These are phyloP conservation scores for Tetraodon nigroviridis DNA, from an alignment of 2,113 vertebrate species.

Conservation along the genomic window DNA sequence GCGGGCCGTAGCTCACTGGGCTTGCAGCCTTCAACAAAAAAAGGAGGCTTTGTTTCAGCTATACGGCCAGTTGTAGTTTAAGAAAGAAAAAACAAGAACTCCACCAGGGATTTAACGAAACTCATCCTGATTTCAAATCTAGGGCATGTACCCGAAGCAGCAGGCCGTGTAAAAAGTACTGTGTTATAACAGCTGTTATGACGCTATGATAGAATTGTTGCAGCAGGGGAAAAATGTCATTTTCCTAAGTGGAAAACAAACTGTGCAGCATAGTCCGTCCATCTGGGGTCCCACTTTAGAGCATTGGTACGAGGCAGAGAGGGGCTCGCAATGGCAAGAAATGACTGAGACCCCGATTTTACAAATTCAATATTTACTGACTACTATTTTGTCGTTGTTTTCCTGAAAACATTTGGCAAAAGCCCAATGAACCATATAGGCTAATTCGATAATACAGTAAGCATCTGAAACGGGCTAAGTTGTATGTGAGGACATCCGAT, in stretches of 20 bases:
- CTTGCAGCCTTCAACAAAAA: slow-evolving; percentile 14
- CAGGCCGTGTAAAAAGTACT: slow-evolving; percentile 26
- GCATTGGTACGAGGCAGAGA: no score
- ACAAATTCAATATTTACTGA: no score
- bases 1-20: slow-evolving; percentile 7
- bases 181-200: slow-evolving; percentile 37
- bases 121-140: slow-evolving; percentile 44
- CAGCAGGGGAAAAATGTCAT: not conserved
- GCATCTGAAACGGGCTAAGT: slow-evolving; percentile 22
- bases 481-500: slow-evolving; percentile 25
- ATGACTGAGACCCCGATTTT: not conserved
- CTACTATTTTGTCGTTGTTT: not conserved
- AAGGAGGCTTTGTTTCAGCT: slow-evolving; percentile 31
- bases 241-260: slow-evolving; percentile 21
- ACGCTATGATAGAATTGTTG: slow-evolving; percentile 12
- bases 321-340: no score
- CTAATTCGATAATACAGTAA: slow-evolving; percentile 28
- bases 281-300: not conserved
- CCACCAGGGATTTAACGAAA: slow-evolving; percentile 21
- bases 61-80: slow-evolving; percentile 14
- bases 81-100: slow-evolving; percentile 4
- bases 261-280: slow-evolving; percentile 11
- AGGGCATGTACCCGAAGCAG: slow-evolving; percentile 30
- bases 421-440: slow-evolving; percentile 26
- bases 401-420: slow-evolving; percentile 21